Base-by-base conservation (phyloP, 37 sponge, comb jelly and placozoan species). In the Ianthella basta region DNA sequence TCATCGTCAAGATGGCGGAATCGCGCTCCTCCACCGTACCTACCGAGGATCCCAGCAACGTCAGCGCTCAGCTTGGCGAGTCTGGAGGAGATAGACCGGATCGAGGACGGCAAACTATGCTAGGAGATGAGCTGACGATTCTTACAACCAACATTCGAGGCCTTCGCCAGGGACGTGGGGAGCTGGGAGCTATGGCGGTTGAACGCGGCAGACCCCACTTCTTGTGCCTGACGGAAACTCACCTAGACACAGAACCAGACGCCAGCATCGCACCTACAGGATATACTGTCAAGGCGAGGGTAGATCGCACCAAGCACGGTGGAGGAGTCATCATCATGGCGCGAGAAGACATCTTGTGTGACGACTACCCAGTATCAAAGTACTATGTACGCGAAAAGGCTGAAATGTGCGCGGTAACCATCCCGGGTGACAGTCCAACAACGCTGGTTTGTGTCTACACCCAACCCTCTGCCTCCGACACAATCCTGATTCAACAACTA, bases 1-100 rank as follows among this genome's bases (percentile, higher is more conserved):
- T n/a, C n/a, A n/a, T 64, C n/a, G n/a, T 64, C 66, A 64, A 72
- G 19, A 72, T 79, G 57, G 59, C 59, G 80, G 80, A 54, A 56
- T 53, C 57, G 25, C 30, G 57, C 54, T 55, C 59, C 57, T 19
- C 56, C 56, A 54, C 59, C 21, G 10, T 56, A 29, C 15, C 80
- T 55, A 24, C n/a, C 34, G 59, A 79, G 27, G 80, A 79, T 53
- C 59, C 59, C 59, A 56, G 80, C 80, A 56, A 79, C 59, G 39
- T 72, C 73, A 19, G 40, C 8, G 34, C 57, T 53, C n/a, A n/a
- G n/a, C n/a, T n/a, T n/a, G 30, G 57, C 59, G 80, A 53, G 57
- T 79, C 80, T 56, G 59, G 80, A 56, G 57, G 80, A 79, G 80
- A 8, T 56, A 32, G 80, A 56, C 5, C 59, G 4, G 80, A 15